Base-by-base conservation (phyloP, 2,888 invertebrate species). In the Galerucella pusilla region DNA sequence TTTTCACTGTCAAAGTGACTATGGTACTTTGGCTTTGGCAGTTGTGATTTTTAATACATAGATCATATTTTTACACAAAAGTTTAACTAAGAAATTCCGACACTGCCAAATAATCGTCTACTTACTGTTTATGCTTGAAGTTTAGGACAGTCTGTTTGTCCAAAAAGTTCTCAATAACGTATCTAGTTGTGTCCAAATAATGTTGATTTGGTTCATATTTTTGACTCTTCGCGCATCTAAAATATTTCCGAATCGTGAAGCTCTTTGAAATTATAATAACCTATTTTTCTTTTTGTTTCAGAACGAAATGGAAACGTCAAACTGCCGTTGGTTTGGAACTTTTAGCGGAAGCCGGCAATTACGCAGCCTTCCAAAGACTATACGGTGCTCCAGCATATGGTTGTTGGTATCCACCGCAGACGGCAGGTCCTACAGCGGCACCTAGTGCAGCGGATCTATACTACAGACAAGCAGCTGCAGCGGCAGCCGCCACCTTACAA, bases 231-330 rank as follows among this genome's bases (percentile, higher is more conserved):
- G 42, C 2, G 10, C 28, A 5, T 68, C 9, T 14, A 60, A 25
- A 11, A 16, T 59, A 61, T 14, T 61, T 5, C 14, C 4, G 16
- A 12, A 11, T 66, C 11, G 65, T 42, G 35, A 42, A 42, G 7
- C 7, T 42, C 35, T 9, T 42, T 7, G 35, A 42, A 49, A 46
- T 14, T 10, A 10, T 46, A 20, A 35, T 42, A 65, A 42, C 9
- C 28, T n/a, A 10, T 52, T 68, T 76, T 77, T 77, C 35, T 42
- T 77, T 81, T 87, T 83, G 81, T 90, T 90, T 42, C 92, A 97
- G 97, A 88, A 99, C 99, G 87, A 99, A 99, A 90, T 99, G 99
- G 99, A 99, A 99, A 89, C 93, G 99, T 1, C 99, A 99, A 88
- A 98, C 99, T 16, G 97, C 99, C 0, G 99, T 99, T 2, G 98